Conservation (phyloP, 2,113 vertebrate genomes). For the Ciconia stormi region DNA sequence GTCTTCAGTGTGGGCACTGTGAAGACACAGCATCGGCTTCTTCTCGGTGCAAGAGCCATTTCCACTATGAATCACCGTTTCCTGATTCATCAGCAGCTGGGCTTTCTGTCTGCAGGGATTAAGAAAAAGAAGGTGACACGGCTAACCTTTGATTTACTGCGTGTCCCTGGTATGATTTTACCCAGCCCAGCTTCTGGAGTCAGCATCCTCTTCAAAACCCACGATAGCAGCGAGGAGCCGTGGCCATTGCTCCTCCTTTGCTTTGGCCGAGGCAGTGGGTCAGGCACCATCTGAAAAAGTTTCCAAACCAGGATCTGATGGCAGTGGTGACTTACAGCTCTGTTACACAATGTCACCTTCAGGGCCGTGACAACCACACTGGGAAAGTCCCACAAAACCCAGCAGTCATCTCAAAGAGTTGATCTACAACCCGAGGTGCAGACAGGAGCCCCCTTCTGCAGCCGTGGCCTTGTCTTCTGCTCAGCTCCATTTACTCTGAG, state of each 20-base stretch:
- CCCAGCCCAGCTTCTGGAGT: background rate
- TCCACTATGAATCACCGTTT: background rate
- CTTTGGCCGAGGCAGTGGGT: background rate
- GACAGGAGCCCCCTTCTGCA: background rate
- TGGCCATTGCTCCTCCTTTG: background rate
- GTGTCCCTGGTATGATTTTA: background rate
- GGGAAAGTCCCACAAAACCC: background rate
- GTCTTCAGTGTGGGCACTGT: background rate
- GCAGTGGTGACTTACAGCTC: background rate
- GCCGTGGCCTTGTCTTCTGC: background rate
- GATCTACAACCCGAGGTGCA: background rate
- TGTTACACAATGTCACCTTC: background rate
- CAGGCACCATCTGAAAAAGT: background rate
- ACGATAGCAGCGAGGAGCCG: background rate
- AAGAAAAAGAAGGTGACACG: background rate
- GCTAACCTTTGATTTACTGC: background rate
- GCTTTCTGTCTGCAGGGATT: background rate
- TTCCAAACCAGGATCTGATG: background rate
- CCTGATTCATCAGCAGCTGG: background rate
- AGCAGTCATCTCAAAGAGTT: background rate
- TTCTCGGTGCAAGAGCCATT: background rate
- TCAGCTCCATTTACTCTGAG: background rate
- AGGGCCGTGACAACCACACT: background rate
- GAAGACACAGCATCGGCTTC: background rate
- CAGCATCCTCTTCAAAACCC: background rate